Evolutionary conservation across 2,888 invertebrate species (phyloP).

Genomic region (Tinea trinotella): DNA sequence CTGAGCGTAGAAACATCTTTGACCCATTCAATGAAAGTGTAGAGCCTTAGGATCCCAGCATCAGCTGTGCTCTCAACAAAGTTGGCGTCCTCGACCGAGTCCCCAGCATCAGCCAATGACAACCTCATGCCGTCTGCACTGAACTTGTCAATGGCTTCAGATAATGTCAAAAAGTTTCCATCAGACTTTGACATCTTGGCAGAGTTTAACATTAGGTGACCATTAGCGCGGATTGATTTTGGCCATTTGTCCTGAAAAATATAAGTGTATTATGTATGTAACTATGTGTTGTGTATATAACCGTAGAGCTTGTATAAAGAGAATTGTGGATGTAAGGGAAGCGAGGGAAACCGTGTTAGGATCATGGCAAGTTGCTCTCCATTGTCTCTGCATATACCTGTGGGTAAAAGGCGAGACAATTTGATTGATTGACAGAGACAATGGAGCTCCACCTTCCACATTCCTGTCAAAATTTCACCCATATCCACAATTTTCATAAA

Average conservation of each 20-base stretch:
- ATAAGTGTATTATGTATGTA: no score
- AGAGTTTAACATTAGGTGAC: constrained; percentile 95
- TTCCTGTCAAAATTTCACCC: no score
- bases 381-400: no score
- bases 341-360: no score
- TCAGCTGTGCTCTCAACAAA: constrained; percentile 96
- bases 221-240: constrained; percentile 90
- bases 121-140: constrained; percentile 98
- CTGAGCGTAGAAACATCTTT: constrained; percentile 83
- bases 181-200: constrained; percentile 99
- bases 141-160: constrained; percentile 92
- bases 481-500: no score
- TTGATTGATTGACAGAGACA: no score
- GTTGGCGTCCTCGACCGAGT: constrained; percentile 98
- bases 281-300: no score
- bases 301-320: no score
- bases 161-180: constrained; percentile 95
- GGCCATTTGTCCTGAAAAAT: constrained; percentile 85
- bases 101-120: constrained; percentile 96
- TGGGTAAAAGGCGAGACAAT: no score
- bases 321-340: no score
- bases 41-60: constrained; percentile 93
- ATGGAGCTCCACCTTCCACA: no score
- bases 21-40: constrained; percentile 97
- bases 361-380: no score